phyloP scores from a whole-genome alignment of 2,888 invertebrate genomes.

The Dolomedes plantarius region DNA sequence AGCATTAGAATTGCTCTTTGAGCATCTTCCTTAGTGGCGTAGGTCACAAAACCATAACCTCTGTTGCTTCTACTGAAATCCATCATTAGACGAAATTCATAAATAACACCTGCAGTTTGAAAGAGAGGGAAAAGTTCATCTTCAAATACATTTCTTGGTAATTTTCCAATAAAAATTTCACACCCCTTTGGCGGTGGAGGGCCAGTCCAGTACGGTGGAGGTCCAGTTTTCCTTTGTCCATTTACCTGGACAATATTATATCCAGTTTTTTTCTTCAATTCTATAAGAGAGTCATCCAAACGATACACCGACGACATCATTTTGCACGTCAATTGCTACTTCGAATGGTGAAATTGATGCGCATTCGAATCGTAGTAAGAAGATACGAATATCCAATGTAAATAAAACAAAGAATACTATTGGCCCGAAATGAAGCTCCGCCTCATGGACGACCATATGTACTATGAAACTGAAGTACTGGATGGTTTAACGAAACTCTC shows the following conservation, averaged over 20 bases:
- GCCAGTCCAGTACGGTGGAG: constrained; percentile 80
- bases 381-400: not conserved
- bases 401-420: not conserved
- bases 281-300: not conserved
- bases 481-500: too few relatives aligned
- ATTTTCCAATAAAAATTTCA: constrained; percentile 87
- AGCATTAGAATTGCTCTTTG: constrained; percentile 82
- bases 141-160: constrained; percentile 86
- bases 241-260: constrained; percentile 83
- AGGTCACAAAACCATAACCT: constrained; percentile 87
- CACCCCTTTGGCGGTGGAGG: constrained; percentile 82
- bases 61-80: constrained; percentile 86
- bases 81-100: constrained; percentile 85
- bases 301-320: too few relatives aligned
- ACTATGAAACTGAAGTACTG: too few relatives aligned
- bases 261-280: constrained; percentile 72
- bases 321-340: too few relatives aligned
- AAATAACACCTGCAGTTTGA: constrained; percentile 82
- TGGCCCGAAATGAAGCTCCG: not conserved
- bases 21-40: constrained; percentile 81
- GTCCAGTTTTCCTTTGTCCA: constrained; percentile 84
- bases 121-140: constrained; percentile 86
- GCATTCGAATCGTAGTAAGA: too few relatives aligned
- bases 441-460: too few relatives aligned
- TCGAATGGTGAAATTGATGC: too few relatives aligned